A percentile compares a stretch with the other conserved stretches of the same genome.
Evolutionary conservation across 92 coral and sea anemone genomes (phyloP).

Genomic region (Micromussa lordhowensis): DNA sequence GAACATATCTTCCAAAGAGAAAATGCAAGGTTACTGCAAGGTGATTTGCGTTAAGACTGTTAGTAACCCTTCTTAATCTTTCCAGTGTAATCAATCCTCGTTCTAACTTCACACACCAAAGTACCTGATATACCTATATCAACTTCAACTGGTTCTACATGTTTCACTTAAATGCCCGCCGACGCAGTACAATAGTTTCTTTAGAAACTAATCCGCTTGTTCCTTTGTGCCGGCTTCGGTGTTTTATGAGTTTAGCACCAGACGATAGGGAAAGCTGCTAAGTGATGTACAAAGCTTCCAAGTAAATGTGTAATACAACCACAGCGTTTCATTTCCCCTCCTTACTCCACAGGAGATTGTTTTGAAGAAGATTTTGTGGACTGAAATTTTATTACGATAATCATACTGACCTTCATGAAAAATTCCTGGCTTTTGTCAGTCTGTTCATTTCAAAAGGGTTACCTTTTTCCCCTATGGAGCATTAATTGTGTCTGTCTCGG

Average conservation of each 20-base stretch:
- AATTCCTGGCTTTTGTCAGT: neutral
- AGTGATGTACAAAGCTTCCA: neutral
- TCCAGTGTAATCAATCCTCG: neutral
- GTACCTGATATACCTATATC: neutral
- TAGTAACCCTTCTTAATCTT: neutral
- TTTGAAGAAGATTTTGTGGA: no score
- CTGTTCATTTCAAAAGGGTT: neutral
- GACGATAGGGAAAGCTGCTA: neutral
- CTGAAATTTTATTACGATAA: neutral
- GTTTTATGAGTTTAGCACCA: no score
- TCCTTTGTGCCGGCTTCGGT: no score
- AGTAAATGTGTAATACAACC: neutral
- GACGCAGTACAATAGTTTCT: neutral
- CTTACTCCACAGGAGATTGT: neutral
- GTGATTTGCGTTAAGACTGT: neutral
- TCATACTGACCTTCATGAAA: neutral
- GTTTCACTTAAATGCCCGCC: neutral
- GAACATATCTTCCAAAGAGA: neutral
- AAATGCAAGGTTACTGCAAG: neutral
- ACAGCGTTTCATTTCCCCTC: neutral
- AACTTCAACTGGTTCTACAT: neutral
- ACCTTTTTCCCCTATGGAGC: neutral
- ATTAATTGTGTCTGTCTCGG: neutral
- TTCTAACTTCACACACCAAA: neutral
- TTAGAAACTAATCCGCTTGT: neutral